Base-by-base conservation (phyloP, 2,113 vertebrate species). In the Hyla sarda region DNA sequence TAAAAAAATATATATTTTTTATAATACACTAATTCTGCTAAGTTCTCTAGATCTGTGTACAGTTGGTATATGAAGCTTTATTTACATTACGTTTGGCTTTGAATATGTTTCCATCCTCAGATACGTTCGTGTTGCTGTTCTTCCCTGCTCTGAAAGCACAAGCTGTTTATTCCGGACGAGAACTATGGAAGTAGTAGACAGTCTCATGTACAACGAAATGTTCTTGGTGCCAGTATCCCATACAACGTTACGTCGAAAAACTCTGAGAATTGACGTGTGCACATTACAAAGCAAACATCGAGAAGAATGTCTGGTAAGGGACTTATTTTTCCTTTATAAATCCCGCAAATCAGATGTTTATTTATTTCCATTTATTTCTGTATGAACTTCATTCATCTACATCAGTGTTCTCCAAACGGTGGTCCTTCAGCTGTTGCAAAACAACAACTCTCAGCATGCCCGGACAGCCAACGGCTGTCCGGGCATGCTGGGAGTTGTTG, bases 111-210 rank as follows among this genome's bases (percentile, higher is more conserved):
- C n/a, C n/a, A n/a, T n/a, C n/a, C 52, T 28, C 60, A 99, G 98
- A 89, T 96, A 95, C 17, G 88, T 99, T 0, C 98, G 98, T 0
- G 90, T 96, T 87, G 97, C 92, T 1, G 92, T 98, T 83, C 95
- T 99, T 89, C 98, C 98, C 25, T 98, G 97, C 65, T 94, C 94
- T 0, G 96, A 97, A 87, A 93, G 95, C 88, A 93, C 93, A 0
- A 95, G 94, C 89, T 99, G 98, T 91, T 93, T 99, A 81, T 99
- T 99, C 89, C 94, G 97, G 84, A 99, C 97, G 0, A 92, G 95
- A 16, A 90, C 94, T 0, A 87, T 90, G 79, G 92, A 91, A 0
- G 92, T 93, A 21, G 91, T 93, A 0, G 96, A 97, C 48, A 88
- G 88, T 12, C 88, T 96, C 4, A 83, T 94, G 83, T 91, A 96